Evolutionary conservation across 2,797 vertebrate species (phyloP).

Genomic region (Sebastes minor): DNA sequence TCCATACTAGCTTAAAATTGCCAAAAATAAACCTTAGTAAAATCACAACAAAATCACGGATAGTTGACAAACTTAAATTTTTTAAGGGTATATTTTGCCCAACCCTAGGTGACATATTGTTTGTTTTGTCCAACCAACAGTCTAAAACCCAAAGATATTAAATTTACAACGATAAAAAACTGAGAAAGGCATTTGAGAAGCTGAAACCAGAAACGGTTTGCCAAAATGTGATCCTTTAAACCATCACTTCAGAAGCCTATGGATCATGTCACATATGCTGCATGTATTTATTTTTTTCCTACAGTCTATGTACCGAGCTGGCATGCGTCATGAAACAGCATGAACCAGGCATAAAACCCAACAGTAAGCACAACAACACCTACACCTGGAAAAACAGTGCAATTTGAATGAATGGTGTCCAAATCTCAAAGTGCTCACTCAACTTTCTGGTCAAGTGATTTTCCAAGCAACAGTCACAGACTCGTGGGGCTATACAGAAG

Average conservation of each 20-base stretch:
- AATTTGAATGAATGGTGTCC: conserved; percentile 8
- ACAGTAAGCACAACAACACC: not conserved
- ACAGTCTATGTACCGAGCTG: not conserved
- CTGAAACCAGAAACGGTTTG: not conserved
- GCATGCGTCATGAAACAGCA: not conserved
- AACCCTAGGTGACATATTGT: not conserved
- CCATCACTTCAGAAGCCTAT: not conserved
- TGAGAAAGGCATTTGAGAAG: not conserved
- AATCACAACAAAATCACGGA: not conserved
- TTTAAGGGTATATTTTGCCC: not conserved
- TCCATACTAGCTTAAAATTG: not conserved
- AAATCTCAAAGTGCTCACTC: conserved; percentile 30
- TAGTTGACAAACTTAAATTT: not conserved
- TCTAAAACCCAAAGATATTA: not conserved
- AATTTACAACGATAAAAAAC: not conserved
- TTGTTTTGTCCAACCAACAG: not conserved
- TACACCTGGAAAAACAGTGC: not conserved
- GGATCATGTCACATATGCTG: not conserved
- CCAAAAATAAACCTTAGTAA: not conserved
- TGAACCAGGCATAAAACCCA: not conserved
- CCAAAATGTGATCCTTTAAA: not conserved
- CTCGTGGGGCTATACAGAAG: conserved; percentile 19
- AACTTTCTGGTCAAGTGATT: conserved; percentile 50
- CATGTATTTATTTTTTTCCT: not conserved
- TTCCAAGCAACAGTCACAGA: conserved; percentile 28